Evolutionary conservation across 2,113 vertebrate genomes (phyloP), one percentile per base, ranked within the genome.

Genomic region (Pomatorhinus ruficollis): DNA sequence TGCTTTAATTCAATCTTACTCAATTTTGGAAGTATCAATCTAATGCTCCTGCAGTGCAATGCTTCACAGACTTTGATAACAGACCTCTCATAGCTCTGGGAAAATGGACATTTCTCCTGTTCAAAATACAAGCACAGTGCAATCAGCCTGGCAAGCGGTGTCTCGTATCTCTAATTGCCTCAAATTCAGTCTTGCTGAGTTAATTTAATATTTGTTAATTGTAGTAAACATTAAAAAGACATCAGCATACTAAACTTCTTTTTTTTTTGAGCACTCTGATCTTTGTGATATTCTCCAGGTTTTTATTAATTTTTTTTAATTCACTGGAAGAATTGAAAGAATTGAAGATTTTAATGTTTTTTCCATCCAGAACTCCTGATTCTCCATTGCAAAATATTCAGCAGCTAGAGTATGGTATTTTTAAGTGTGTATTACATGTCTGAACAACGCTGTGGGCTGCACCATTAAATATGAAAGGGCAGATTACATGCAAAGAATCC

Each of bases 1-100:
- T 88, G 57, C 85, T 95, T 96, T 93, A 92, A 82, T 95, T 87
- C 75, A 92, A 95, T 91, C 77, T 95, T 74, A 85, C 50, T 97
- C 86, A 93, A 70, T 78, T 96, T 95, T 57, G 81, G 92, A 96
- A 96, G 89, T 70, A 65, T 89, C 74, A 94, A 28, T 80, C 60
- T 94, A 74, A 64, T 47, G 90, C 84, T 95, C 81, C 90, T 28
- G 12, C 83, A 61, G 59, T 61, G 64, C 76, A 93, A 86, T 83
- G 42, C 40, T 82, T 90, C n/a, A 52, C 45, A 90, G 90, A 35
- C 40, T 92, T 93, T 87, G 95, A 87, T 87, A 95, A 78, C 39
- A 89, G 85, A 80, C 52, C 68, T 83, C 74, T 96, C 59, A 59
- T 30, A 89, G 87, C 63, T 76, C 83, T 60, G 61, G 89, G 45